These are phyloP conservation scores for Cataglyphis livida DNA, from an alignment of 2,888 invertebrate genomes.

Conservation along the genomic window DNA sequence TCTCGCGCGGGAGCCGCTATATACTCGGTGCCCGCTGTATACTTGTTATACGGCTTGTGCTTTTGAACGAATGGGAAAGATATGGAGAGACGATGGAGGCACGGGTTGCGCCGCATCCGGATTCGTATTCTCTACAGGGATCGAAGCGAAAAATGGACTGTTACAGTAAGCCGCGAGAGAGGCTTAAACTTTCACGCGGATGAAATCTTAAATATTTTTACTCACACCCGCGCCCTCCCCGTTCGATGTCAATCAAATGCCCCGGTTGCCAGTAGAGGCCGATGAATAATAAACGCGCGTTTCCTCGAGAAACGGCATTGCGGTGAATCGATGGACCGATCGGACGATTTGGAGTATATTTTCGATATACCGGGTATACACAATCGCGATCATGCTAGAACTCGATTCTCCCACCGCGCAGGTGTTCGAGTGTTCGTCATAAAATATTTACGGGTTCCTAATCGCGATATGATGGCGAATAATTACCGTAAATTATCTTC, in stretches of 20 bases:
- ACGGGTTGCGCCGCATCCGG: slow-evolving; percentile 29
- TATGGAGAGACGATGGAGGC: not conserved
- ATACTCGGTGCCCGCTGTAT: not conserved
- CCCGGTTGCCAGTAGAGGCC: slow-evolving; percentile 8
- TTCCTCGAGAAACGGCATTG: slow-evolving; percentile 36
- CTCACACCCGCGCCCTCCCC: not conserved
- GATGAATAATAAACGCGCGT: slow-evolving; percentile 47
- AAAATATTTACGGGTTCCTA: not conserved
- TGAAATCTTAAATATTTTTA: slow-evolving; percentile 47
- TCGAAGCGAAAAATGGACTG: slow-evolving; percentile 44
- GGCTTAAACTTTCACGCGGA: slow-evolving; percentile 46
- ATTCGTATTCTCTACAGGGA: slow-evolving; percentile 49
- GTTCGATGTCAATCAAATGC: slow-evolving; percentile 42
- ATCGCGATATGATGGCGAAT: slow-evolving; percentile 1
- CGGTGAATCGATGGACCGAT: slow-evolving; percentile 45
- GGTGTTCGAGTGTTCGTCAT: not conserved
- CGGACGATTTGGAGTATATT: slow-evolving; percentile 33
- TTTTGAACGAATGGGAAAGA: not conserved
- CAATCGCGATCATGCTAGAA: slow-evolving; percentile 10
- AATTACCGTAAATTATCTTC: not conserved
- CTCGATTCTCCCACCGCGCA: not conserved
- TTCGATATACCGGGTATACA: not conserved
- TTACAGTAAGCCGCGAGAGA: slow-evolving; percentile 6
- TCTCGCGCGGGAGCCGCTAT: slow-evolving; percentile 52
- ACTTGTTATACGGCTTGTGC: not conserved